Evolutionary conservation across 1,140 invertebrate genomes (phyloP), one percentile per base, ranked within the genome.

Genomic region (Trichonephila clavipes): DNA sequence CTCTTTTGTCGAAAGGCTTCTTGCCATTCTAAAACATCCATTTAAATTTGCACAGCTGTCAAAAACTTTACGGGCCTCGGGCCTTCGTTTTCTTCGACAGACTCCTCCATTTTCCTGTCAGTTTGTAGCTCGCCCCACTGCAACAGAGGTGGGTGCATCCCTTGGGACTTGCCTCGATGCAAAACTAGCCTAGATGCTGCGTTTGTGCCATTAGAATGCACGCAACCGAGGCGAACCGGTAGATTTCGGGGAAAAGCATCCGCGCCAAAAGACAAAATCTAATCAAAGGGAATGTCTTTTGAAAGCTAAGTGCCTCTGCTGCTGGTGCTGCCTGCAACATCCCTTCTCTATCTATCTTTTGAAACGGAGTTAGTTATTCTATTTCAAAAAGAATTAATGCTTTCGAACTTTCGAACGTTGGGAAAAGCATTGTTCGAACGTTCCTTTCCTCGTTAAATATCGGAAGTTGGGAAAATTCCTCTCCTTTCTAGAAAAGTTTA

Each of bases 381-480:
- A 77, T 77, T 77, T 77, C 72, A 34, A 77, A 77, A 77, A 77
- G 72, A 77, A 77, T 77, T 77, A 77, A 77, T 77, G 72, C 72
- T 18, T 51, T 77, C 72, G 72, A 77, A 77, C 72, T 77, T 77
- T 77, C 72, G 14, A 77, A 77, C 72, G 72, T 40, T 28, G n/a
- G 66, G 66, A 12, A 69, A 3, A 24, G n/a, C 28, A 77, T 77
- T 77, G 72, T 77, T 77, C 14, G 18, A 77, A 24, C 14, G 16
- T 77, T 28, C 72, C 72, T 40, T 77, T 40, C 66, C 24, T 18
- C 72, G 28, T 16, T 19, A 77, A 77, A 77, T 77, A 77, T 77
- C 72, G 16, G 34, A 28, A 77, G 72, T 77, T 77, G 72, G 34
- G 72, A 40, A 6, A 77, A 77, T 77, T 77, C 34, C 72, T 72